These are phyloP conservation scores for Iphiclides podalirius DNA, from an alignment of 2,888 invertebrate species.

Conservation along the genomic window DNA sequence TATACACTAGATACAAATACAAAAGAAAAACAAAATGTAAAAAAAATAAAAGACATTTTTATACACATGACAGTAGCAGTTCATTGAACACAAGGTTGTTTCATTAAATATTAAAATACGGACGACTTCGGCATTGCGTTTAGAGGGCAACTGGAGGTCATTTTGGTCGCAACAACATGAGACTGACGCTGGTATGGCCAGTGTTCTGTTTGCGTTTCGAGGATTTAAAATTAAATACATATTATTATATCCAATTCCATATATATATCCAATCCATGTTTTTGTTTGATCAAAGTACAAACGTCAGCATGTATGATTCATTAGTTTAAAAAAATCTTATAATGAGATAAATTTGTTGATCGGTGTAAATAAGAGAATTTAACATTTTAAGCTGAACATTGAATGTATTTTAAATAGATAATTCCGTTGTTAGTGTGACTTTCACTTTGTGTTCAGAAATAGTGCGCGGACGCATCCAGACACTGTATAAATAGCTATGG, in stretches of 20 bases:
- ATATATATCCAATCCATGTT: neutral
- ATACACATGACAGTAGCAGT: constrained; percentile 1
- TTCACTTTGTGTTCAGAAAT: constrained; percentile 32
- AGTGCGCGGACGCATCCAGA: constrained; percentile 33
- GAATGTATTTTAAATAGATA: constrained; percentile 14
- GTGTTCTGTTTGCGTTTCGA: constrained; percentile 22
- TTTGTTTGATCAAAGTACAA: neutral
- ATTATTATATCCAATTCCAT: no score
- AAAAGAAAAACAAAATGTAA: no score
- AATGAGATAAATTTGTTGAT: no score
- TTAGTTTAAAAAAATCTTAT: no score
- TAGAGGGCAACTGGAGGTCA: constrained; percentile 37
- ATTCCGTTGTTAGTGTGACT: constrained; percentile 23
- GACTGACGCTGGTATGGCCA: constrained; percentile 26
- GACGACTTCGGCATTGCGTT: constrained; percentile 9
- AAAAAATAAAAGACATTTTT: neutral
- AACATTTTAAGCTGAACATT: no score
- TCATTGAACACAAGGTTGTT: constrained; percentile 14
- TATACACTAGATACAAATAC: no score
- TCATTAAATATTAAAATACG: constrained; percentile 19
- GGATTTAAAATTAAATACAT: constrained; percentile 1
- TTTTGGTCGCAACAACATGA: constrained; percentile 26
- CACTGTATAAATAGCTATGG: constrained; percentile 29
- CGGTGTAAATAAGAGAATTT: no score
- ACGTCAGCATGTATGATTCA: no score